Evolutionary conservation across 2,797 vertebrate genomes (phyloP).

Genomic region (Myripristis jacobus): DNA sequence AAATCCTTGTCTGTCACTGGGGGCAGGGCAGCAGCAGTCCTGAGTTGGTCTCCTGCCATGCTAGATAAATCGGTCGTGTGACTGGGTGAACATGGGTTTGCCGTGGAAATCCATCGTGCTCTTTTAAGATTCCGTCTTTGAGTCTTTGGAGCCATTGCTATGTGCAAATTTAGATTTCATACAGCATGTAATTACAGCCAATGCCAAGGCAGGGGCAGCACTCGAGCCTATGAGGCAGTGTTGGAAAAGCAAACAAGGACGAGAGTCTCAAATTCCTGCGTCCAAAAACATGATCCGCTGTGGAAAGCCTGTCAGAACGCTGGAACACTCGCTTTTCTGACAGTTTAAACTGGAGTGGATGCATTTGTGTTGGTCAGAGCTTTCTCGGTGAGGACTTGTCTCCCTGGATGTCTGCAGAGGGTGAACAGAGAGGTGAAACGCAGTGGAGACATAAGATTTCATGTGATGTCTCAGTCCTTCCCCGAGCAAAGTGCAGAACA

Average conservation of each 20-base stretch:
- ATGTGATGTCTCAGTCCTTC: slow-evolving; percentile 49
- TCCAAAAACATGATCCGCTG: slow-evolving; percentile 31
- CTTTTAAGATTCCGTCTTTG: slow-evolving; percentile 35
- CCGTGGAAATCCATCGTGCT: slow-evolving; percentile 33
- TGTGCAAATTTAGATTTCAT: slow-evolving; percentile 44
- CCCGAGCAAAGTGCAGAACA: slow-evolving; percentile 44
- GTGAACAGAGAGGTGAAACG: slow-evolving; percentile 44
- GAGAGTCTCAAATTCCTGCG: slow-evolving; percentile 5
- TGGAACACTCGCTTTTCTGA: slow-evolving; percentile 33
- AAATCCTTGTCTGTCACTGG: slow-evolving; percentile 21
- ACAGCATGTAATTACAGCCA: slow-evolving; percentile 46
- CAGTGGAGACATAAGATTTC: slow-evolving; percentile 42
- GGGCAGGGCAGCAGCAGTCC: slow-evolving; percentile 1
- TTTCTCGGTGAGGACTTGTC: slow-evolving; percentile 30
- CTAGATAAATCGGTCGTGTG: slow-evolving; percentile 39
- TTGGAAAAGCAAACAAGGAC: slow-evolving; percentile 26
- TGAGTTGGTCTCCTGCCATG: slow-evolving; percentile 4
- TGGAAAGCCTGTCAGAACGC: slow-evolving; percentile 42
- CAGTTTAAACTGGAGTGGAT: slow-evolving; percentile 52
- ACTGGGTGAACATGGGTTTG: slow-evolving; percentile 37
- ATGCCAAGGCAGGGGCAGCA: slow-evolving; percentile 25
- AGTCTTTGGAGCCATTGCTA: slow-evolving; percentile 29
- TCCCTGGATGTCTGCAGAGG: slow-evolving; percentile 17
- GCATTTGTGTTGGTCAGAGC: slow-evolving; percentile 56
- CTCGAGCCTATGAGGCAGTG: slow-evolving; percentile 24